These are phyloP conservation scores for Orthonevra nobilis DNA, from an alignment of 2,888 invertebrate species.

Conservation along the genomic window DNA sequence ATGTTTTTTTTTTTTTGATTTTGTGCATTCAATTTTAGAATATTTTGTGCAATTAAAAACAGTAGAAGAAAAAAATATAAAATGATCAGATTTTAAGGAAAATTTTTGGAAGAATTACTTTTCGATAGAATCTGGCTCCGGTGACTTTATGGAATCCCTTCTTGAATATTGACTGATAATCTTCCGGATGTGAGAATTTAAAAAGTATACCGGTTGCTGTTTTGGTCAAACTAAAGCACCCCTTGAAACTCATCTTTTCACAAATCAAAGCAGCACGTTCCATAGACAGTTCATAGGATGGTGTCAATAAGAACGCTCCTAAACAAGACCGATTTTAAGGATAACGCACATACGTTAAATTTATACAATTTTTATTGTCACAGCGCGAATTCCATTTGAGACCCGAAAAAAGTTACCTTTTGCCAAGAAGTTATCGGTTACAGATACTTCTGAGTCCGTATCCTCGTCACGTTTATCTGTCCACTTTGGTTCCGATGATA, in stretches of 20 bases:
- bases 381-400: too few species aligned
- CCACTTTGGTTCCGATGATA: constrained; percentile 78
- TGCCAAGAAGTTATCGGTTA: constrained; percentile 88
- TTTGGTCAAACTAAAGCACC: constrained; percentile 92
- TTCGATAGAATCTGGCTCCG: constrained; percentile 91
- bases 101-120: constrained; percentile 82
- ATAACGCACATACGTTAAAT: constrained; percentile 17
- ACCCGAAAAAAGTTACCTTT: constrained; percentile 81
- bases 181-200: constrained; percentile 92
- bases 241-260: constrained; percentile 93
- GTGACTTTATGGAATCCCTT: constrained; percentile 94
- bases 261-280: constrained; percentile 92
- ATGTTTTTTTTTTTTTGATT: too few species aligned
- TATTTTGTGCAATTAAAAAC: constrained; percentile 7
- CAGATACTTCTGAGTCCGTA: constrained; percentile 90
- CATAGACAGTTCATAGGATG: constrained; percentile 91
- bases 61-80: not conserved
- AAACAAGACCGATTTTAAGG: constrained; percentile 67
- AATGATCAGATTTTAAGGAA: not conserved
- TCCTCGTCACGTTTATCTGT: constrained; percentile 83
- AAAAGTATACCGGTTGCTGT: constrained; percentile 93
- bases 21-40: too few species aligned
- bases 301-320: constrained; percentile 91
- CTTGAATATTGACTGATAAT: constrained; percentile 91
- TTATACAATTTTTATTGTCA: constrained; percentile 2